phyloP scores from a whole-genome alignment of 2,113 vertebrate species.

The Talpa occidentalis region DNA sequence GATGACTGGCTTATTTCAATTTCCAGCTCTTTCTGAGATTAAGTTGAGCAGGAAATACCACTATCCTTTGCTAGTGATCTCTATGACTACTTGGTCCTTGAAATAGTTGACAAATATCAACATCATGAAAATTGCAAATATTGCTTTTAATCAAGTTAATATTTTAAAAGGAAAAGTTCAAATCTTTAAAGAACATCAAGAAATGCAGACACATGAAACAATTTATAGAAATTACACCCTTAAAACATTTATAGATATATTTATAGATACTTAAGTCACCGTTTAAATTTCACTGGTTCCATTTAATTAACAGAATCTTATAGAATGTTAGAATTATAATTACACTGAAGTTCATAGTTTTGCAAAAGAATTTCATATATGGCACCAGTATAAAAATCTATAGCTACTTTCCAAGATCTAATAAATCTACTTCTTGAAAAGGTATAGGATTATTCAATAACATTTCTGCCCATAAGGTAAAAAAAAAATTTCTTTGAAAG shows the following conservation, averaged over 20 bases:
- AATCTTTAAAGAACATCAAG: neutral
- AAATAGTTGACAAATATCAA: neutral
- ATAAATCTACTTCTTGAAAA: neutral
- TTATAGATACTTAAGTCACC: neutral
- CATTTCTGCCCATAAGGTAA: neutral
- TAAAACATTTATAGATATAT: neutral
- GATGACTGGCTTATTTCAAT: neutral
- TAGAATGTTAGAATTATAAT: neutral
- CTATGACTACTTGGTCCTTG: neutral
- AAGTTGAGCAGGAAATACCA: neutral
- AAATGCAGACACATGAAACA: neutral
- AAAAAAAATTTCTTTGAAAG: neutral
- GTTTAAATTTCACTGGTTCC: conserved; percentile 14
- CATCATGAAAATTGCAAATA: neutral
- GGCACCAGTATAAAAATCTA: neutral
- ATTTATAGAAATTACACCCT: neutral
- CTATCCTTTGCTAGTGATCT: neutral
- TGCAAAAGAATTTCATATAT: neutral
- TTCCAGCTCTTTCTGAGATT: neutral
- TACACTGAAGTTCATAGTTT: neutral
- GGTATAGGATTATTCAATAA: neutral
- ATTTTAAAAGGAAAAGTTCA: neutral
- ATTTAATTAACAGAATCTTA: neutral
- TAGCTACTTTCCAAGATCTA: neutral
- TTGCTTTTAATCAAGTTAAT: neutral